Evolutionary conservation across 2,888 invertebrate genomes (phyloP), one percentile per base, ranked within the genome.

Genomic region (Tubulanus polymorphus): DNA sequence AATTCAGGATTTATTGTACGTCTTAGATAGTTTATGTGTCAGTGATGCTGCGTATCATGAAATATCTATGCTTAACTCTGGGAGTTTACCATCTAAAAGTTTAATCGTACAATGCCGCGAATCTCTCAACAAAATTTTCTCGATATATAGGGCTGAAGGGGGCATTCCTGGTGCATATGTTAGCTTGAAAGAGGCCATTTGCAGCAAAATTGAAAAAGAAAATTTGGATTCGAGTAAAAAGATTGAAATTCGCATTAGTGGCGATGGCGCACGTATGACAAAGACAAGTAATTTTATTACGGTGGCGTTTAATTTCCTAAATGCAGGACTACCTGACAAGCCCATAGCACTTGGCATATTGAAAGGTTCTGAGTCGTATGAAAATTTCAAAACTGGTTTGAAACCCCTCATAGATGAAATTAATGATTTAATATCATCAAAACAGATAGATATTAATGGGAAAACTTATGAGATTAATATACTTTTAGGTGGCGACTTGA

Each of bases 1-100:
- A 41, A 41, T 41, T 41, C 6, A 41, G 15, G 15, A 41, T 3
- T 23, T 41, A 8, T 15, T 41, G 6, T 41, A 41, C 41, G 23
- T 41, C 41, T 8, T 41, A 15, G 15, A 41, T 15, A 41, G 6
- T 3, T 41, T 8, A 8, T 41, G 6, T 41, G 41, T 41, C 6
- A 41, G 41, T 41, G 41, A 41, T 41, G 41, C 41, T 20, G 41
- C 41, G 23, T 41, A 41, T 15, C 41, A 41, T 15, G 41, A 41
- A 15, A 5, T 41, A 8, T 18, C 15, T 5, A 5, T 41, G 15
- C 18, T 23, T 3, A 41, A 23, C 15, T 8, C 18, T 23, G 18
- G 20, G 18, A 23, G 41, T 5, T 15, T 41, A 15, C 41, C 41
- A 8, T 41, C 41, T 8, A 41, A 41, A 41, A 18, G 23, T 41